Base-by-base conservation (phyloP, 2,113 vertebrate species). In the Osmerus eperlanus region DNA sequence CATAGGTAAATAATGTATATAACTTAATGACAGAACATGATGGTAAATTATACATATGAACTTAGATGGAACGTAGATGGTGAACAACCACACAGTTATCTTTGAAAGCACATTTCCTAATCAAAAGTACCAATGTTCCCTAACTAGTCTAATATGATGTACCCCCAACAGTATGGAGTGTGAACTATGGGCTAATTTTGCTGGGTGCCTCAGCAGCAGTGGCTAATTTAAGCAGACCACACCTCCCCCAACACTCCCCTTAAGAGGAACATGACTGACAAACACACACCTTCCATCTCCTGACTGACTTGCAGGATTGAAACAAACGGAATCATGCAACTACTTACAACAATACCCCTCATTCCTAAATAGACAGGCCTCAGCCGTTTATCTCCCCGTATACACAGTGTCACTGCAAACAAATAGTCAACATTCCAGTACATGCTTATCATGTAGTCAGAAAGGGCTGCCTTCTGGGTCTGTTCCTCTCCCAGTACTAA, bases 391-490 rank as follows among this genome's bases (percentile, higher is more conserved):
- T 86, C 84, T 82, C 75, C 70, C 65, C 8, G 47, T 70, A 71
- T 70, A 72, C 78, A 71, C 75, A 81, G 77, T 85, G 81, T 80
- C 55, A 9, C 56, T 63, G 75, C 81, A 83, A 77, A 84, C 81
- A 82, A 83, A 86, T 78, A 76, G 74, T 80, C 80, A 83, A 81
- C 79, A 83, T 86, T 86, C 83, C 81, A 79, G 83, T 58, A 56
- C 73, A 67, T 83, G 83, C 81, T 87, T 87, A 90, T 90, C 87
- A 80, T 51, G 23, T 36, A 73, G 79, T 69, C 84, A 82, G 81
- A 88, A 78, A 62, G 13, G 47, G 59, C 71, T 19, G 73, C 81
- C 74, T 66, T 47, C 70, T 72, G 71, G 75, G 36, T 2, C 74
- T 64, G 72, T 71, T 85, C 66, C 75, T 71, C 25, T 84, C 81